These are phyloP conservation scores for Ferrisia virgata DNA, from an alignment of 2,888 invertebrate genomes.

Conservation along the genomic window DNA sequence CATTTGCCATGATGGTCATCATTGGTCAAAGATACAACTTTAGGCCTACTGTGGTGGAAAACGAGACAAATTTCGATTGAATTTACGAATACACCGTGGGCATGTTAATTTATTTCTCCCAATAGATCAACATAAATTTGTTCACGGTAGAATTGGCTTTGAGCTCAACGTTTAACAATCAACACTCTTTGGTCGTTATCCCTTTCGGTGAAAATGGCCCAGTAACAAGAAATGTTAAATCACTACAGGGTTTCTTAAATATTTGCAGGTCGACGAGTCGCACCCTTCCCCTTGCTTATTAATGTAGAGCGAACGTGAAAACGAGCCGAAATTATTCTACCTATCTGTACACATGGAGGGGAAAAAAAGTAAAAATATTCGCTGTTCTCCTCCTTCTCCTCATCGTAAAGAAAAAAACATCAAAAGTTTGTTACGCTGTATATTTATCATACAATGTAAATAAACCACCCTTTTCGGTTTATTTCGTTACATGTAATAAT, in stretches of 20 bases:
- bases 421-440: too few relatives aligned
- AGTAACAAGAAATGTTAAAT: neutral
- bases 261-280: neutral
- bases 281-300: neutral
- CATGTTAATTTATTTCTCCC: conserved; percentile 42
- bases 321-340: too few relatives aligned
- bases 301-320: neutral
- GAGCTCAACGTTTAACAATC: conserved; percentile 41
- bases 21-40: neutral
- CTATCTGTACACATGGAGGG: too few relatives aligned
- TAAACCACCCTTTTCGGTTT: neutral
- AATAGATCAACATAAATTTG: conserved; percentile 41
- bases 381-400: too few relatives aligned
- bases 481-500: too few relatives aligned
- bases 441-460: too few relatives aligned
- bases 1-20: too few relatives aligned
- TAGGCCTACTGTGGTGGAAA: neutral
- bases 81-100: conserved; percentile 27
- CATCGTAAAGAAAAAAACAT: too few relatives aligned
- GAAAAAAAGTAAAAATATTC: too few relatives aligned
- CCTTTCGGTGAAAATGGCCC: conserved; percentile 12
- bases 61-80: conserved; percentile 35
- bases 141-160: conserved; percentile 41
- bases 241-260: conserved; percentile 42
- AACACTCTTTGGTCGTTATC: conserved; percentile 39